Evolutionary conservation across 2,888 invertebrate species (phyloP).

Genomic region (Lacanobia oleracea): DNA sequence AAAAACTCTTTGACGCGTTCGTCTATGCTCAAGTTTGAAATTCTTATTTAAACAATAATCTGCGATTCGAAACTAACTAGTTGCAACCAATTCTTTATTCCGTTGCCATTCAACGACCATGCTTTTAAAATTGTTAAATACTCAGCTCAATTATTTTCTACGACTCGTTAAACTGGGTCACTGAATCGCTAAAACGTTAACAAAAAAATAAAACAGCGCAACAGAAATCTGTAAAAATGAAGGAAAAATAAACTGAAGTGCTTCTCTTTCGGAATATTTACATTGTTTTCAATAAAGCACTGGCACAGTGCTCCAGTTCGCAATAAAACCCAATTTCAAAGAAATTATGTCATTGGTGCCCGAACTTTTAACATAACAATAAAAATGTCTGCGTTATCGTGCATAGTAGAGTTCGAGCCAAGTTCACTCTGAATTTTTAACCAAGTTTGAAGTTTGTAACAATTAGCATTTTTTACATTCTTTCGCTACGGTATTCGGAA

Average conservation of each 20-base stretch:
- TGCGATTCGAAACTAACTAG: neutral
- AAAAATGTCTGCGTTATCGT: slow-evolving; percentile 65
- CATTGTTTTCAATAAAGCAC: slow-evolving; percentile 41
- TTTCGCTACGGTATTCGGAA: slow-evolving; percentile 37
- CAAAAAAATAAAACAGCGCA: slow-evolving; percentile 12
- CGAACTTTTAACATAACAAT: slow-evolving; percentile 65
- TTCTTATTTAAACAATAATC: neutral
- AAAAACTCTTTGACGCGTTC: neutral
- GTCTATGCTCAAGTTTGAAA: neutral
- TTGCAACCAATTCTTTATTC: neutral
- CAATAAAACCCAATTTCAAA: slow-evolving; percentile 59
- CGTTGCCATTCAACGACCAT: neutral
- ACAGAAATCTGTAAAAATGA: slow-evolving; percentile 29
- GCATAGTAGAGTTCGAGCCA: slow-evolving; percentile 45
- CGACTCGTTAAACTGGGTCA: slow-evolving; percentile 38
- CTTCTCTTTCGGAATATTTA: slow-evolving; percentile 38
- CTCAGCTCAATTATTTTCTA: slow-evolving; percentile 8
- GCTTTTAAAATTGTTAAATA: neutral
- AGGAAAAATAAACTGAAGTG: slow-evolving; percentile 27
- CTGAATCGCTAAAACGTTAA: slow-evolving; percentile 28
- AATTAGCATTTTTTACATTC: slow-evolving; percentile 59
- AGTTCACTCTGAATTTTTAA: slow-evolving; percentile 58
- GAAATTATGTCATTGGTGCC: slow-evolving; percentile 62
- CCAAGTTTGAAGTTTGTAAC: slow-evolving; percentile 33
- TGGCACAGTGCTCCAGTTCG: slow-evolving; percentile 30